Evolutionary conservation across 2,888 invertebrate genomes (phyloP).

Genomic region (Epinotia bilunana): DNA sequence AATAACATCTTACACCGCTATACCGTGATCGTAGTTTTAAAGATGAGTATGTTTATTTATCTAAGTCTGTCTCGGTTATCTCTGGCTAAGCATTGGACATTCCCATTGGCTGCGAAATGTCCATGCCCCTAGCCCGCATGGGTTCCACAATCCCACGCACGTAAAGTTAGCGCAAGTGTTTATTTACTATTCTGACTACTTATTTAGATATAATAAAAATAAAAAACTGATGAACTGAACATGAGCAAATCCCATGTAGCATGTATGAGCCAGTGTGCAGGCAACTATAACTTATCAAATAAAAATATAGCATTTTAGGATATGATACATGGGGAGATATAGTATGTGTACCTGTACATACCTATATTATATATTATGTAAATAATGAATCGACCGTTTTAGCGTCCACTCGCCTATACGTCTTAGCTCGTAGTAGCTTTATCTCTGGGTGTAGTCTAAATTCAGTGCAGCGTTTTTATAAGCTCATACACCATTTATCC

Average conservation of each 20-base stretch:
- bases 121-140: slow-evolving; percentile 10
- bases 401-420: too few species aligned
- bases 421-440: too few species aligned
- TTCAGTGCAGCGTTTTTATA: too few species aligned
- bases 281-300: too few species aligned
- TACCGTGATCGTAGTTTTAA: not conserved
- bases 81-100: not conserved
- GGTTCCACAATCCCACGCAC: slow-evolving; percentile 20
- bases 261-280: not conserved
- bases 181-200: not conserved
- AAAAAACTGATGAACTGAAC: too few species aligned
- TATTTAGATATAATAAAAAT: not conserved
- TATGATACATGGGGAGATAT: too few species aligned
- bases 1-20: not conserved
- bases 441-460: too few species aligned
- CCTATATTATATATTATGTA: too few species aligned
- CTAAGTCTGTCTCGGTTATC: not conserved
- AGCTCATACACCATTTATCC: too few species aligned
- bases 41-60: slow-evolving; percentile 1
- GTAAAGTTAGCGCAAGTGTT: slow-evolving; percentile 6
- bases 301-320: too few species aligned
- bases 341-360: too few species aligned
- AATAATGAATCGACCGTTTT: too few species aligned
- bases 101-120: slow-evolving; percentile 21
- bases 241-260: not conserved